Percentiles rank a stretch among this genome's conserved stretches.
phyloP scores from a whole-genome alignment of 2,888 invertebrate genomes.

The Ramazzottius varieornatus region DNA sequence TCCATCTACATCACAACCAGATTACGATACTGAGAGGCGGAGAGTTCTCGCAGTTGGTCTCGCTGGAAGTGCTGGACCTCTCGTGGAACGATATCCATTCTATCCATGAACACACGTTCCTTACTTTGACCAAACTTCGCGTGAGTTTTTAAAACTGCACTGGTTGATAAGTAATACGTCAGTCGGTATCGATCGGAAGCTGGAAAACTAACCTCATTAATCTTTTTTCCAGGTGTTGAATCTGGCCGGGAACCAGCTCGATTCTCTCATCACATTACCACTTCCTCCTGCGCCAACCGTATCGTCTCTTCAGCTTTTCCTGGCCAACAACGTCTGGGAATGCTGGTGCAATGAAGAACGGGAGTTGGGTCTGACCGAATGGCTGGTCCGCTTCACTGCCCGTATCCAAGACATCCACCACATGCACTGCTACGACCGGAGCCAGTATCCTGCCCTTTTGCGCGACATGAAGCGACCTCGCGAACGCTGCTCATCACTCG shows the following conservation, averaged over 20 bases:
- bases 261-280: background rate
- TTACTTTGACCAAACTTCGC: conserved; percentile 30
- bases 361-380: conserved; percentile 42
- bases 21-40: conserved; percentile 41
- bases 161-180: too few relatives aligned
- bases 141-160: background rate
- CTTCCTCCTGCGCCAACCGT: conserved; percentile 16
- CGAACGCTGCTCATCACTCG: background rate
- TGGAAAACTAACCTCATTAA: too few relatives aligned
- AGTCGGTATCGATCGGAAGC: too few relatives aligned
- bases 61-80: conserved; percentile 40
- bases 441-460: conserved; percentile 33
- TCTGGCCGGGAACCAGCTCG: conserved; percentile 43
- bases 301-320: conserved; percentile 38
- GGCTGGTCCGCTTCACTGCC: conserved; percentile 39
- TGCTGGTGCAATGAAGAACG: conserved; percentile 41
- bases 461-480: conserved; percentile 1
- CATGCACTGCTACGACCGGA: conserved; percentile 43
- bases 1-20: conserved; percentile 47
- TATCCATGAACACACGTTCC: conserved; percentile 44
- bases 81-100: conserved; percentile 42
- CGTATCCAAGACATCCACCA: conserved; percentile 35
- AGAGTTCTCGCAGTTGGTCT: conserved; percentile 50
- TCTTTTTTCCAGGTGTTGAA: too few relatives aligned
- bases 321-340: conserved; percentile 56